These are phyloP conservation scores for Poeciliopsis turneri DNA, from an alignment of 2,797 vertebrate species.

Conservation along the genomic window DNA sequence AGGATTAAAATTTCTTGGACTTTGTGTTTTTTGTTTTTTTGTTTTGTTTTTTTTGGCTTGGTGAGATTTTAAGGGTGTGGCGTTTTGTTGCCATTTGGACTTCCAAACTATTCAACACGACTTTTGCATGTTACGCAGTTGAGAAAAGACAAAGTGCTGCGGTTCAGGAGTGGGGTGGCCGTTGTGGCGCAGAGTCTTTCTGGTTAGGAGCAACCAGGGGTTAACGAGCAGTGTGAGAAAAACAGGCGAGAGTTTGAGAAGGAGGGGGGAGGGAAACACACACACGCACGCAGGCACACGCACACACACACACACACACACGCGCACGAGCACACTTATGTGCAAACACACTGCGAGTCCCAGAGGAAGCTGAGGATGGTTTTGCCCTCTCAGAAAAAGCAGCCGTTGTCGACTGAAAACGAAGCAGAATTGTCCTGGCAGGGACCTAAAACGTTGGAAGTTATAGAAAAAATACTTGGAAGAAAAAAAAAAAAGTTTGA, in stretches of 20 bases:
- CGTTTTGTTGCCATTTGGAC: background rate
- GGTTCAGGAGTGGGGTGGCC: constrained; percentile 23
- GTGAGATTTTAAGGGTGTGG: background rate
- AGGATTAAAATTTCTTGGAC: background rate
- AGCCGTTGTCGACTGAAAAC: constrained; percentile 34
- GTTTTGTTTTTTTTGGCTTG: background rate
- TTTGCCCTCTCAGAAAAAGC: constrained; percentile 33
- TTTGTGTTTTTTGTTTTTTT: background rate
- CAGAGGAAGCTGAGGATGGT: constrained; percentile 51
- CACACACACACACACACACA: constrained; percentile 5
- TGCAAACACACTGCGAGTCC: constrained; percentile 29
- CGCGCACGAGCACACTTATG: background rate
- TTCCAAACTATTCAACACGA: background rate
- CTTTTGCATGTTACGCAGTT: background rate
- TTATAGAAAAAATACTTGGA: background rate
- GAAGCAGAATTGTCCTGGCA: constrained; percentile 33
- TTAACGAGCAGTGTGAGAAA: constrained; percentile 80
- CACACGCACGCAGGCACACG: constrained; percentile 5
- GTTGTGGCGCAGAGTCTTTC: constrained; percentile 21
- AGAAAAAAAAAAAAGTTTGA: background rate
- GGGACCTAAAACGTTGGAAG: constrained; percentile 11
- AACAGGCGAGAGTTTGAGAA: constrained; percentile 64
- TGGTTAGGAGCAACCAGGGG: constrained; percentile 72
- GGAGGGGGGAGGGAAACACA: constrained; percentile 42
- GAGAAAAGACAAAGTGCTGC: constrained; percentile 14